Conservation (phyloP, 2,888 invertebrate genomes). For the Peribatodes rhomboidaria region DNA sequence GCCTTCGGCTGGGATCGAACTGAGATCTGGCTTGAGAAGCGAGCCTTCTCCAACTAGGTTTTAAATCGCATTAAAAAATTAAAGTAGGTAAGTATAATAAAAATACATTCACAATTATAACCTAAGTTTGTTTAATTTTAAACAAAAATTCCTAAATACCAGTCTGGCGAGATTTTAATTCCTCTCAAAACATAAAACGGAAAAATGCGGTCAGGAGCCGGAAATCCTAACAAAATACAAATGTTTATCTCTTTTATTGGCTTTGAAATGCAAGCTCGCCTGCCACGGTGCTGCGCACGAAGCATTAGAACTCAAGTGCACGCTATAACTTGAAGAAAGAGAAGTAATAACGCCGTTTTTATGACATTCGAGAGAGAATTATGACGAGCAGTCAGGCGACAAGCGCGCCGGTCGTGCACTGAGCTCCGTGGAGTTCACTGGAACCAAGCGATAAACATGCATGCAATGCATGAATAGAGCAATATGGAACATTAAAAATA, state of each 20-base stretch:
- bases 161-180: not conserved
- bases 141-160: not conserved
- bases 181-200: not conserved
- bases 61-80: no score
- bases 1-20: no score
- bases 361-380: not conserved
- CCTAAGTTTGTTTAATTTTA: not conserved
- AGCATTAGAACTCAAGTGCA: not conserved
- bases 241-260: conserved; percentile 5
- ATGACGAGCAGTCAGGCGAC: conserved; percentile 16
- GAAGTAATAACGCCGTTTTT: conserved; percentile 8
- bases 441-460: not conserved
- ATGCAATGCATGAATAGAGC: not conserved
- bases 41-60: no score
- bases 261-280: not conserved
- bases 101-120: no score
- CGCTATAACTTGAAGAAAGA: conserved; percentile 10
- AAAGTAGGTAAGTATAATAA: no score
- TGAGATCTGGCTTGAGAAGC: no score
- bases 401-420: not conserved
- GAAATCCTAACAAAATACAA: conserved; percentile 5
- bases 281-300: no score
- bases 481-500: not conserved
- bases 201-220: not conserved
- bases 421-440: not conserved